Evolutionary conservation across 2,797 vertebrate species (phyloP).

Genomic region (Manis crassicaudata): DNA sequence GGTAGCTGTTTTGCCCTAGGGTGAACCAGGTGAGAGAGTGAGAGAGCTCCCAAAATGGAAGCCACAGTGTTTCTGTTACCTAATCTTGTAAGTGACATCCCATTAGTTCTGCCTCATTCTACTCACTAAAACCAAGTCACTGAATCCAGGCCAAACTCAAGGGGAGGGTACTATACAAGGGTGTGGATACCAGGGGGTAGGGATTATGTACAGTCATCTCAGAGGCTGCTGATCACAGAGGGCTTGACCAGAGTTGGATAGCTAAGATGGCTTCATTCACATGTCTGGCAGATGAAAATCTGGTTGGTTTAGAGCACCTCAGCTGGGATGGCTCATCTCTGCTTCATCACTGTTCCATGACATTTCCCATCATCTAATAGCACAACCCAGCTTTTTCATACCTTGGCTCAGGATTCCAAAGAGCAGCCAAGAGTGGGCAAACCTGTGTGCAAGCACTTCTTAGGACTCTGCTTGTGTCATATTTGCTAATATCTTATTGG

Average conservation of each 20-base stretch:
- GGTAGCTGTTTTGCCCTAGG: neutral
- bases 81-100: neutral
- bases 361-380: neutral
- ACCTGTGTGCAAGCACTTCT: neutral
- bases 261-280: slow-evolving; percentile 2
- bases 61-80: slow-evolving; percentile 5
- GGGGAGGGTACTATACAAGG: neutral
- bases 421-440: neutral
- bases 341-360: neutral
- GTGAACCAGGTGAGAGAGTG: neutral
- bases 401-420: neutral
- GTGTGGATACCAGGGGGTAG: neutral
- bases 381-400: neutral
- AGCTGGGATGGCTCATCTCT: neutral
- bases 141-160: slow-evolving; percentile 10
- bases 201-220: neutral
- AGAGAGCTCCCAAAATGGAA: neutral
- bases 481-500: neutral
- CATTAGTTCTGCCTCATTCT: slow-evolving; percentile 5
- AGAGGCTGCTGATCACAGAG: neutral
- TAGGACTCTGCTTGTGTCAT: neutral
- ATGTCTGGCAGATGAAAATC: slow-evolving; percentile 17
- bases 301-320: neutral
- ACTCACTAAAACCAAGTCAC: slow-evolving; percentile 14
- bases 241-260: neutral